A percentile compares a stretch with the other conserved stretches of the same genome.
These are phyloP conservation scores for Hemicrepidius hirtus DNA, from an alignment of 2,888 invertebrate species.

Conservation along the genomic window DNA sequence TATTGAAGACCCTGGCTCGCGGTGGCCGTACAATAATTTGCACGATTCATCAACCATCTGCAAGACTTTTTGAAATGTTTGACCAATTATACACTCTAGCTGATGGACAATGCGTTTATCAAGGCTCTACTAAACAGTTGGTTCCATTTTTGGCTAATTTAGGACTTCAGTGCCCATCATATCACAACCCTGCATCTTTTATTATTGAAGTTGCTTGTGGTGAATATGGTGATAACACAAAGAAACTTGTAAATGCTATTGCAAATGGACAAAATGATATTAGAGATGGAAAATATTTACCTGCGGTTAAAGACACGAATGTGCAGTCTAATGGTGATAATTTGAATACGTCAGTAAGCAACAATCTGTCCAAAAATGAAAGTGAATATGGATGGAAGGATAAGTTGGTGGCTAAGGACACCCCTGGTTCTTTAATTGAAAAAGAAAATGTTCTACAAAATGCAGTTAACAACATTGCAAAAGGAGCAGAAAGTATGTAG, in stretches of 20 bases:
- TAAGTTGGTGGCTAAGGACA: constrained; percentile 64
- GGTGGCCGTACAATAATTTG: constrained; percentile 96
- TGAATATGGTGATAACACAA: constrained; percentile 94
- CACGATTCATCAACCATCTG: constrained; percentile 98
- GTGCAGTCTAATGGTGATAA: neutral
- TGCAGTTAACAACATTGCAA: constrained; percentile 79
- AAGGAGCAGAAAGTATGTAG: constrained; percentile 60
- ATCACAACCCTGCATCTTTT: constrained; percentile 98
- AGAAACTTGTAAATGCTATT: constrained; percentile 88
- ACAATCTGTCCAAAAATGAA: constrained; percentile 13
- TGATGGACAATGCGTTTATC: constrained; percentile 96
- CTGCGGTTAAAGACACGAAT: constrained; percentile 68
- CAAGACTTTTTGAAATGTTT: constrained; percentile 96
- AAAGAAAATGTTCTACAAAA: constrained; percentile 74
- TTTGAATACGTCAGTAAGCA: neutral
- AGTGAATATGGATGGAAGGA: constrained; percentile 52
- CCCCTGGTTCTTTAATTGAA: constrained; percentile 67
- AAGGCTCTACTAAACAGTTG: constrained; percentile 89
- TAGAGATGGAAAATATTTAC: constrained; percentile 82
- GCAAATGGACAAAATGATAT: constrained; percentile 89
- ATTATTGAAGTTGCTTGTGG: constrained; percentile 98
- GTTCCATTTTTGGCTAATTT: constrained; percentile 88
- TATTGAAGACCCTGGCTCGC: constrained; percentile 90
- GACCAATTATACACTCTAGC: constrained; percentile 95
- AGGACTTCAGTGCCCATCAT: constrained; percentile 93